Conservation (phyloP, 2,888 invertebrate genomes). For the Clitarchus hookeri region DNA sequence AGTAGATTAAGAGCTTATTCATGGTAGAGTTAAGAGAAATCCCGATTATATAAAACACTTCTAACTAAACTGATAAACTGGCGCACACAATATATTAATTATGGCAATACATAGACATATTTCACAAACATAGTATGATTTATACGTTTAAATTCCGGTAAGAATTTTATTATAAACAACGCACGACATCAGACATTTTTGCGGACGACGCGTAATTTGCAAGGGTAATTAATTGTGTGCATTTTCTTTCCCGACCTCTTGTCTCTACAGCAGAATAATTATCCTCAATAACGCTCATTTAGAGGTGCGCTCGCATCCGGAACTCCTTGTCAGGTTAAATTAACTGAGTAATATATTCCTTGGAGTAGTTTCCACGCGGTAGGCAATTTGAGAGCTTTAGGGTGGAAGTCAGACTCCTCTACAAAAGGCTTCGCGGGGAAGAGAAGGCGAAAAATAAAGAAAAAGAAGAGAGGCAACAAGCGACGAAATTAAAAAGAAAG, state of each 20-base stretch:
- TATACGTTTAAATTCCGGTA: too few species aligned
- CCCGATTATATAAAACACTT: too few species aligned
- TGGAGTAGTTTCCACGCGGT: background rate
- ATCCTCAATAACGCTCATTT: constrained; percentile 7
- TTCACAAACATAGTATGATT: too few species aligned
- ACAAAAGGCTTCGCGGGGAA: background rate
- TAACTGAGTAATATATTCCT: background rate
- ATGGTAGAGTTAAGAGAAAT: too few species aligned
- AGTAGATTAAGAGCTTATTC: too few species aligned
- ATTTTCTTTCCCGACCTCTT: background rate
- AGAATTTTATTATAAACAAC: background rate
- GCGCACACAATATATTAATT: too few species aligned
- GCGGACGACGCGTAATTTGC: background rate
- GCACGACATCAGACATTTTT: background rate
- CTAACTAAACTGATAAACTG: too few species aligned
- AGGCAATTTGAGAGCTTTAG: background rate
- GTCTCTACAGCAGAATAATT: constrained; percentile 14
- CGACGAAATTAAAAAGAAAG: too few species aligned
- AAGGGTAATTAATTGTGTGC: background rate
- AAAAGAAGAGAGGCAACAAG: background rate
- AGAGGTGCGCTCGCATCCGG: background rate
- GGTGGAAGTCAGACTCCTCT: background rate
- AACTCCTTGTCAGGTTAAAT: constrained; percentile 5
- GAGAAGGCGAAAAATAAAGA: background rate
- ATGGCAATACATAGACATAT: too few species aligned